A percentile compares a stretch with the other conserved stretches of the same genome.
These are phyloP conservation scores for Aotus griseimembra DNA, from an alignment of 2,797 vertebrate species.

Conservation along the genomic window DNA sequence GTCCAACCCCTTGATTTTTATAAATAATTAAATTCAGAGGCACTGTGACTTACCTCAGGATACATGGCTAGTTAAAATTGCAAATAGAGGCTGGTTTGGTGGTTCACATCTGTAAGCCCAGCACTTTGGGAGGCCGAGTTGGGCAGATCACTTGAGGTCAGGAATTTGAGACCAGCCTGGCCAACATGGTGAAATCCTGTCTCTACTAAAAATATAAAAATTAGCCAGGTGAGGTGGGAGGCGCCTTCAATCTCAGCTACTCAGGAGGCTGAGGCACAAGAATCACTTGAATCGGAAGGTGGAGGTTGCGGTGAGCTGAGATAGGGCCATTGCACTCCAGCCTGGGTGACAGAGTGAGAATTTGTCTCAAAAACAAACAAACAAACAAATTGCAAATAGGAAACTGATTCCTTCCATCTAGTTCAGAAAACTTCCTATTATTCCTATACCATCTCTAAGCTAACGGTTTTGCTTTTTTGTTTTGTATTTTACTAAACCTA, in stretches of 20 bases:
- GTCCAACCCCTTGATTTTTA: background rate
- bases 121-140: background rate
- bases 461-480: background rate
- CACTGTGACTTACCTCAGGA: background rate
- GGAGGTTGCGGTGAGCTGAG: background rate
- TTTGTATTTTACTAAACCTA: background rate
- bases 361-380: background rate
- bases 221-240: rapidly evolving
- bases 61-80: background rate
- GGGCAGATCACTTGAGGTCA: background rate
- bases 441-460: background rate
- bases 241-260: background rate
- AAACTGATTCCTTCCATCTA: background rate
- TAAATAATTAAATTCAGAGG: background rate
- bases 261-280: background rate
- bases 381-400: background rate
- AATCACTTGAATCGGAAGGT: background rate
- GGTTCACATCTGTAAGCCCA: no score
- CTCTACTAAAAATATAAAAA: no score
- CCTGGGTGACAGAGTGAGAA: background rate
- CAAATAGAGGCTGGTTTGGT: background rate
- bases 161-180: no score
- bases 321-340: background rate
- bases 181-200: no score
- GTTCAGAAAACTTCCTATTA: background rate